These are phyloP conservation scores for Lipophrys pholis DNA, from an alignment of 2,113 vertebrate species.

Conservation along the genomic window DNA sequence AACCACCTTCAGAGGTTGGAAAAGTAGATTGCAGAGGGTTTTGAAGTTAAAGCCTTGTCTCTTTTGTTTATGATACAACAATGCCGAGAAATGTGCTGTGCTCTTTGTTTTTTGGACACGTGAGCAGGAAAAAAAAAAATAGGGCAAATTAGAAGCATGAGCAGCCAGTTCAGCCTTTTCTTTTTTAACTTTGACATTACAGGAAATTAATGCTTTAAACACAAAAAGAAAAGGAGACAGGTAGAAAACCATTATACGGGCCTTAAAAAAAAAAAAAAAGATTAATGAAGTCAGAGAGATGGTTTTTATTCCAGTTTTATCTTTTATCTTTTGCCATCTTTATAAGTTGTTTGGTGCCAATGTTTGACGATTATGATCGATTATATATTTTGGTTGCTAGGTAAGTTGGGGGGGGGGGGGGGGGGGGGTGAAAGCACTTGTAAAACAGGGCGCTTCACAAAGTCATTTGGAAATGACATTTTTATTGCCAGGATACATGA, in stretches of 20 bases:
- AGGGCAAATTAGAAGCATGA: neutral
- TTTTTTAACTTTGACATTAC: slow-evolving; percentile 23
- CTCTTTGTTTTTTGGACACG: slow-evolving; percentile 22
- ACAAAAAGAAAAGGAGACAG: neutral
- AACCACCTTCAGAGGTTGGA: slow-evolving; percentile 16
- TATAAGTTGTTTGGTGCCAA: neutral
- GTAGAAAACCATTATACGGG: neutral
- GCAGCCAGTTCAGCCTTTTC: neutral
- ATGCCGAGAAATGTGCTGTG: neutral
- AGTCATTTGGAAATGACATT: slow-evolving; percentile 12
- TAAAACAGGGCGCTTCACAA: slow-evolving; percentile 23
- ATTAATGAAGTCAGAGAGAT: neutral
- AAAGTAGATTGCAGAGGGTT: slow-evolving; percentile 42
- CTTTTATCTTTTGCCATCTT: slow-evolving; percentile 10
- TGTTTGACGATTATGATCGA: neutral
- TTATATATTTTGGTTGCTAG: slow-evolving; percentile 13
- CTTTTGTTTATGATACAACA: slow-evolving; percentile 44
- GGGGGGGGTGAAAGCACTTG: slow-evolving; percentile 26
- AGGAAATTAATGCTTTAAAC: slow-evolving; percentile 11
- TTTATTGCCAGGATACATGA: slow-evolving; percentile 20
- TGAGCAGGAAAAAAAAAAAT: slow-evolving; percentile 15
- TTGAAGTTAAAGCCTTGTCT: neutral
- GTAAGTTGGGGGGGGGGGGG: no score
- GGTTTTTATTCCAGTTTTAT: slow-evolving; percentile 1
- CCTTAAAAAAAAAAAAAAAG: neutral